phyloP scores from a whole-genome alignment of 2,888 invertebrate genomes.

The Zaprionus bogoriensis region DNA sequence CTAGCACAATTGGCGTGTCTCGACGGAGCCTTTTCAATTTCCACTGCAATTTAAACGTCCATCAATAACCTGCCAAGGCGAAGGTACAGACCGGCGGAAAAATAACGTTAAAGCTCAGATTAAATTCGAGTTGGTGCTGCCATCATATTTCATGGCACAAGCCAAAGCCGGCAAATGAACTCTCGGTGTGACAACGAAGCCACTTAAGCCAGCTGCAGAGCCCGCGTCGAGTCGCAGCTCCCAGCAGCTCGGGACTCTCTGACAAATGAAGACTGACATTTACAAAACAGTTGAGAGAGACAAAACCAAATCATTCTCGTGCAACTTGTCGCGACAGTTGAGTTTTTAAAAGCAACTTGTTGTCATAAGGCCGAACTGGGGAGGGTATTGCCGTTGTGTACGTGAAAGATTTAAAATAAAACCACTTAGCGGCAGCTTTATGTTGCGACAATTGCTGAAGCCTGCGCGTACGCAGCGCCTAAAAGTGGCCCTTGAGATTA shows the following conservation, averaged over 20 bases:
- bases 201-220: conserved; percentile 63
- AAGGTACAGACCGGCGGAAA: conserved; percentile 9
- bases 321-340: conserved; percentile 70
- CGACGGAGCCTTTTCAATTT: conserved; percentile 57
- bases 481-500: conserved; percentile 49
- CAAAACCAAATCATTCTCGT: conserved; percentile 66
- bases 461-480: conserved; percentile 23
- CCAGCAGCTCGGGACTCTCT: too few relatives aligned
- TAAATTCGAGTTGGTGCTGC: conserved; percentile 34
- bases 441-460: conserved; percentile 69
- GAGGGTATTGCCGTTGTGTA: conserved; percentile 43
- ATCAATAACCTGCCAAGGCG: conserved; percentile 54
- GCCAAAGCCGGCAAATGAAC: conserved; percentile 53
- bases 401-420: conserved; percentile 83
- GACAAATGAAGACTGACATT: conserved; percentile 82
- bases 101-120: conserved; percentile 53
- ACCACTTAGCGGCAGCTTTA: conserved; percentile 79
- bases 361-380: conserved; percentile 57
- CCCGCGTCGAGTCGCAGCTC: too few relatives aligned
- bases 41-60: conserved; percentile 75
- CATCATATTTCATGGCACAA: conserved; percentile 48
- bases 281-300: conserved; percentile 77
- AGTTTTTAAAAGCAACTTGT: conserved; percentile 78
- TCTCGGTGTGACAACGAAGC: conserved; percentile 68
- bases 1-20: conserved; percentile 25